Conservation (phyloP, 2,888 invertebrate genomes). For the Temnothorax rugatulus region DNA sequence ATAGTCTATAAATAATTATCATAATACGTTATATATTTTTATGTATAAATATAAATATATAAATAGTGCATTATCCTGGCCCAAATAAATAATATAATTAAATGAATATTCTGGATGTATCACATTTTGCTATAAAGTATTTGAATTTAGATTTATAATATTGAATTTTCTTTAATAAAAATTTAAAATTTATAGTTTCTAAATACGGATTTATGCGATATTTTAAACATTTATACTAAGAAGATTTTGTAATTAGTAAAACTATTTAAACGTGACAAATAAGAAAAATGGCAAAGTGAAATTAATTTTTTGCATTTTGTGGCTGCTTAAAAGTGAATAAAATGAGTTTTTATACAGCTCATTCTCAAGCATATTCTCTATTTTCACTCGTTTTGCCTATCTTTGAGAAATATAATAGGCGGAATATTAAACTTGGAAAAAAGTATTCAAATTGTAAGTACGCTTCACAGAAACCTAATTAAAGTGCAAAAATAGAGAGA, state of each 20-base stretch:
- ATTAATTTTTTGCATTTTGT: background rate
- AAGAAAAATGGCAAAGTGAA: background rate
- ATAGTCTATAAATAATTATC: background rate
- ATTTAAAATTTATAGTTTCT: background rate
- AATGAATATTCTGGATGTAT: background rate
- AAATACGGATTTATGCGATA: background rate
- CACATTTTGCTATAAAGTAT: background rate
- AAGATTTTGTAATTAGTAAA: background rate
- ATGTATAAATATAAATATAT: background rate
- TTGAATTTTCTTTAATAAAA: background rate
- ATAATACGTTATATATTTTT: background rate
- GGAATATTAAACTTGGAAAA: background rate
- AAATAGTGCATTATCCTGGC: background rate
- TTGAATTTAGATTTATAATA: background rate
- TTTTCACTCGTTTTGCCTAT: background rate
- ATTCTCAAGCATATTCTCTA: background rate
- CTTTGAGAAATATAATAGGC: background rate
- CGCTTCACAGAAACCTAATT: background rate
- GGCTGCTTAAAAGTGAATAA: background rate
- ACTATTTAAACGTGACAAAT: background rate
- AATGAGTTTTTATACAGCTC: background rate
- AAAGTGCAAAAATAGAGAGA: background rate
- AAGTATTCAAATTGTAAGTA: background rate
- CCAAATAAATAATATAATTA: conserved; percentile 16
- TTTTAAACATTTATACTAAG: background rate